Percentiles rank a stretch among this genome's conserved stretches.
Conservation (phyloP, 2,888 invertebrate genomes). For the Polydrusus cervinus region DNA sequence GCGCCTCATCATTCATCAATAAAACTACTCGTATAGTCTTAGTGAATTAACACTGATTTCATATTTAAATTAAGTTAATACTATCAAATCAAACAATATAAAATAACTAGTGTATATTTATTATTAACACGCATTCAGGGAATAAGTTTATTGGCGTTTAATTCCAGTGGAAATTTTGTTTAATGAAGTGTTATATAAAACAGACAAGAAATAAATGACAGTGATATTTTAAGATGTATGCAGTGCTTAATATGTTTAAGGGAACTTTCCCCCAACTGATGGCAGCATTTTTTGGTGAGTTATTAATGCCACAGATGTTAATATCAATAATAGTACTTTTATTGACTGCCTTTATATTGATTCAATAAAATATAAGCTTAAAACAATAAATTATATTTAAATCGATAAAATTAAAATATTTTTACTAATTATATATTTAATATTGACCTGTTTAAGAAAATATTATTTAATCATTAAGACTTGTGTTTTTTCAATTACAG, state of each 20-base stretch:
- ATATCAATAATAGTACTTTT: too few species aligned
- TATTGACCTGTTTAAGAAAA: too few species aligned
- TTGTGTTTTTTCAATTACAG: too few species aligned
- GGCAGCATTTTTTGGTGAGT: constrained; percentile 29
- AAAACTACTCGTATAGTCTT: too few species aligned
- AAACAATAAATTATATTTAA: too few species aligned
- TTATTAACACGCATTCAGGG: neutral
- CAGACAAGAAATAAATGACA: neutral
- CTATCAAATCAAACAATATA: neutral
- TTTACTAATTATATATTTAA: too few species aligned
- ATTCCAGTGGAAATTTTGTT: neutral
- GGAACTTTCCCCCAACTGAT: constrained; percentile 28
- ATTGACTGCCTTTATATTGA: too few species aligned
- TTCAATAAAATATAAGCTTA: too few species aligned
- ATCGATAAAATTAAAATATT: too few species aligned
- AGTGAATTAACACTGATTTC: neutral
- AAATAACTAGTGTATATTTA: neutral
- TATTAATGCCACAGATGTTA: too few species aligned
- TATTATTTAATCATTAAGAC: too few species aligned
- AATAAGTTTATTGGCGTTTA: neutral
- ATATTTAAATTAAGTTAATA: neutral
- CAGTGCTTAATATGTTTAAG: constrained; percentile 18
- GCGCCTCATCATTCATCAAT: neutral
- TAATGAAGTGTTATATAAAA: neutral
- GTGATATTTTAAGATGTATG: neutral